Percentiles rank a stretch among this genome's conserved stretches.
These are phyloP conservation scores for Atlantisia rogersi DNA, from an alignment of 2,113 vertebrate genomes.

Conservation along the genomic window DNA sequence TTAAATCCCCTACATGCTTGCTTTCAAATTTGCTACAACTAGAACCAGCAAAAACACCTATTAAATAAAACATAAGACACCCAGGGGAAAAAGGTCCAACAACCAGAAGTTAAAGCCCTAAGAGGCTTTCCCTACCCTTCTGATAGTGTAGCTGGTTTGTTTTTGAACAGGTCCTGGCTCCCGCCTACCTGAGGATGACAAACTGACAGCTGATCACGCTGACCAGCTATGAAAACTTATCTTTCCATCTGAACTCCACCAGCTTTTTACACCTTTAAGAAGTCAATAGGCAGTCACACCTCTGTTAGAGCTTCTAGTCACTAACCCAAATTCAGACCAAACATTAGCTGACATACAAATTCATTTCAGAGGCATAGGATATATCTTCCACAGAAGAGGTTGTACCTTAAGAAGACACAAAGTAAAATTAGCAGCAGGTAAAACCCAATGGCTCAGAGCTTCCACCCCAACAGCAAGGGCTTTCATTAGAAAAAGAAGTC, in stretches of 20 bases:
- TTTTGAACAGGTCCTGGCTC: not conserved
- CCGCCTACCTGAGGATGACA: not conserved
- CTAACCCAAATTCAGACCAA: not conserved
- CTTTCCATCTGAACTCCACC: not conserved
- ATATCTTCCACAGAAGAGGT: not conserved
- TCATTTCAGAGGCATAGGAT: not conserved
- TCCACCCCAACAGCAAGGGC: not conserved
- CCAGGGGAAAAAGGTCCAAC: not conserved
- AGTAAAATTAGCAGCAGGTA: not conserved
- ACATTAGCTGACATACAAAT: not conserved
- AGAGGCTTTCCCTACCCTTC: not conserved
- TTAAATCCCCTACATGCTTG: not conserved
- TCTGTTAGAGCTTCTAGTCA: not conserved
- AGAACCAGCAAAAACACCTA: not conserved
- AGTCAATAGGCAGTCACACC: not conserved
- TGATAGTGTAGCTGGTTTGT: rapidly evolving
- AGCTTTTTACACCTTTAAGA: not conserved
- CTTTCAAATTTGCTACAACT: not conserved
- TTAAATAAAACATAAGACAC: not conserved
- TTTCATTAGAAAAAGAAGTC: not conserved
- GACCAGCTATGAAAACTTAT: not conserved
- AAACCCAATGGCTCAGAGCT: not conserved
- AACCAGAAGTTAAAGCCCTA: not conserved
- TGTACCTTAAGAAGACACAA: not conserved
- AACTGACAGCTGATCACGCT: not conserved